phyloP scores from a whole-genome alignment of 2,113 vertebrate species.

The Azemiops feae region DNA sequence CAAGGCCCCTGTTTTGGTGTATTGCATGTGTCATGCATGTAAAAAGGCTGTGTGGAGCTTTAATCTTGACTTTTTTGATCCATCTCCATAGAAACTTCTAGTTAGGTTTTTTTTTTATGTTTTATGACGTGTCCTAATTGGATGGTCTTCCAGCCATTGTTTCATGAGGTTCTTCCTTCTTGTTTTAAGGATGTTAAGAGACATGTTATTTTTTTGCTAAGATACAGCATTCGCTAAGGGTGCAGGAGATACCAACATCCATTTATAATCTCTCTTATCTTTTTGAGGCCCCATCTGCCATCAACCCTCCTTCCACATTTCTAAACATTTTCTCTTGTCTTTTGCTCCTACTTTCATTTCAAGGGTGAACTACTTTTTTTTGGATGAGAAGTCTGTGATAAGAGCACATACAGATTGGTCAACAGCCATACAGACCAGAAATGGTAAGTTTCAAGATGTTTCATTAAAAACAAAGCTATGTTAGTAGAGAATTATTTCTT shows the following conservation, averaged over 20 bases:
- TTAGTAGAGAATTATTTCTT: neutral
- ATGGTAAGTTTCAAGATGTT: slow-evolving; percentile 10
- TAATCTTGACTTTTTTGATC: neutral
- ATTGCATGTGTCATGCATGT: neutral
- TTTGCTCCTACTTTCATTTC: neutral
- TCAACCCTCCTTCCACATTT: neutral
- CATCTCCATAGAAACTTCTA: neutral
- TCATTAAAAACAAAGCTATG: neutral
- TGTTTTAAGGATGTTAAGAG: neutral
- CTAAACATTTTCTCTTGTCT: neutral
- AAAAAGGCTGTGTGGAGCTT: neutral
- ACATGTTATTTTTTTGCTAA: neutral
- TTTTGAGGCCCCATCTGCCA: neutral
- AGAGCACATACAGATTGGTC: slow-evolving; percentile 36
- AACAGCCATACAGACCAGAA: slow-evolving; percentile 23
- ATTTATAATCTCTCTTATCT: neutral
- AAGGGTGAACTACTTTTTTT: slow-evolving; percentile 29
- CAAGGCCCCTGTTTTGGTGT: neutral
- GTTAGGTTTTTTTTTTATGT: neutral
- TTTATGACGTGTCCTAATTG: neutral
- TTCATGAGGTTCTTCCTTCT: neutral
- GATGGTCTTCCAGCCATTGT: neutral
- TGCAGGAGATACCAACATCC: neutral
- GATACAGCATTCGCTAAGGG: neutral
- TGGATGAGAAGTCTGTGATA: slow-evolving; percentile 26